Evolutionary conservation across 92 coral and sea anemone genomes (phyloP).

Genomic region (Porites divaricata): DNA sequence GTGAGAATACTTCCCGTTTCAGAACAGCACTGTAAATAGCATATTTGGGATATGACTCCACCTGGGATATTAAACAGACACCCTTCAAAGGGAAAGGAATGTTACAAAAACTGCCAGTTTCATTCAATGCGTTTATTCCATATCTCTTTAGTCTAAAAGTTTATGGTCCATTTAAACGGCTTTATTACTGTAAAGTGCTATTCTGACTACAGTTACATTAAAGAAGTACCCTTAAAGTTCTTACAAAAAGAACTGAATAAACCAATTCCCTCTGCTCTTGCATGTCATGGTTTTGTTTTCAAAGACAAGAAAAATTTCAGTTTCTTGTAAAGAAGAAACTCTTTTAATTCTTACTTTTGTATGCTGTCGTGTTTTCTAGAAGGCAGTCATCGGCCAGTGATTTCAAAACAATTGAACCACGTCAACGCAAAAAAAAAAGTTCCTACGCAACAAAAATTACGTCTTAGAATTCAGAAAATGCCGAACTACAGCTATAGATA

Average conservation of each 20-base stretch:
- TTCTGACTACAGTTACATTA: neutral
- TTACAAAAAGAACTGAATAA: neutral
- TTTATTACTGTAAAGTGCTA: slow-evolving; percentile 10
- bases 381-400: neutral
- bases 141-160: slow-evolving; percentile 5
- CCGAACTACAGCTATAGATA: neutral
- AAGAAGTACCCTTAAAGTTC: neutral
- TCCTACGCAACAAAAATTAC: slow-evolving; percentile 23
- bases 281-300: neutral
- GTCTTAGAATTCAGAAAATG: slow-evolving; percentile 23
- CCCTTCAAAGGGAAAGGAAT: slow-evolving; percentile 1
- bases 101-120: slow-evolving; percentile 15
- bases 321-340: neutral
- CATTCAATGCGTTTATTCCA: neutral
- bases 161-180: neutral
- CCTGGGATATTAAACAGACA: slow-evolving; percentile 28
- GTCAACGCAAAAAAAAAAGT: neutral
- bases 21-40: slow-evolving; percentile 44
- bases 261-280: neutral
- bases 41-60: slow-evolving; percentile 33
- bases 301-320: neutral
- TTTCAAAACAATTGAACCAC: neutral
- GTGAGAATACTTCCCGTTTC: slow-evolving; percentile 35
- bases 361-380: neutral
- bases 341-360: neutral